phyloP scores from a whole-genome alignment of 1,140 invertebrate genomes.

The Drosophila lacteicornis region DNA sequence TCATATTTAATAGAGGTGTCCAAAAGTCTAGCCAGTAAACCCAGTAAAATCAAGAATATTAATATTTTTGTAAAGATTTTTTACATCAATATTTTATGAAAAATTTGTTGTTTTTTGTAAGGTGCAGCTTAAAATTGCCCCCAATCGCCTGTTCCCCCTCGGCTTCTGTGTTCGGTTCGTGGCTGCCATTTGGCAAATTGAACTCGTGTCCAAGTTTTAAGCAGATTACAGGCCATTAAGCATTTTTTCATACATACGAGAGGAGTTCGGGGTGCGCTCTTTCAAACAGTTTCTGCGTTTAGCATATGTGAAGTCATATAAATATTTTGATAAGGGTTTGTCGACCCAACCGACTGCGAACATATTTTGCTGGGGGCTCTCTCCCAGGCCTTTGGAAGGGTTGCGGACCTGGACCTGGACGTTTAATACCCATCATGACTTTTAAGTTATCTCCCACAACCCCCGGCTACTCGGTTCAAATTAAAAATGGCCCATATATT shows the following conservation, averaged over 20 bases:
- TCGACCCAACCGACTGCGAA: constrained; percentile 61
- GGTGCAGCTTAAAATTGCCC: constrained; percentile 54
- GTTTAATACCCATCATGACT: constrained; percentile 81
- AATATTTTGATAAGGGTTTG: constrained; percentile 84
- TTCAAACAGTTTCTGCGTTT: constrained; percentile 69
- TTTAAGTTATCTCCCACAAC: constrained; percentile 73
- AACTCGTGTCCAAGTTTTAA: constrained; percentile 83
- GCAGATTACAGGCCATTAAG: constrained; percentile 83
- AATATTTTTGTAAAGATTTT: not conserved
- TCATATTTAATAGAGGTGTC: fast-evolving
- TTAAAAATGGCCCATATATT: constrained; percentile 58
- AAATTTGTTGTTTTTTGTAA: not conserved
- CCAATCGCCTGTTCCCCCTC: not conserved
- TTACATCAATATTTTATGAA: not conserved
- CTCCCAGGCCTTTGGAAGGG: constrained; percentile 43
- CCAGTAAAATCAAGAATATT: not conserved
- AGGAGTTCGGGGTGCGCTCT: constrained; percentile 20
- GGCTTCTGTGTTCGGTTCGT: constrained; percentile 19
- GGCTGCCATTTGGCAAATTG: constrained; percentile 76
- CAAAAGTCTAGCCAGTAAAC: too few relatives aligned
- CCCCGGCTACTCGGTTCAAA: constrained; percentile 27
- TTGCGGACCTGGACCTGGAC: constrained; percentile 34
- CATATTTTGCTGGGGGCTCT: constrained; percentile 58
- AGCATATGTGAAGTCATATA: constrained; percentile 83
- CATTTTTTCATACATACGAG: constrained; percentile 70